phyloP scores from a whole-genome alignment of 2,113 vertebrate genomes.

The Reinhardtius hippoglossoides region DNA sequence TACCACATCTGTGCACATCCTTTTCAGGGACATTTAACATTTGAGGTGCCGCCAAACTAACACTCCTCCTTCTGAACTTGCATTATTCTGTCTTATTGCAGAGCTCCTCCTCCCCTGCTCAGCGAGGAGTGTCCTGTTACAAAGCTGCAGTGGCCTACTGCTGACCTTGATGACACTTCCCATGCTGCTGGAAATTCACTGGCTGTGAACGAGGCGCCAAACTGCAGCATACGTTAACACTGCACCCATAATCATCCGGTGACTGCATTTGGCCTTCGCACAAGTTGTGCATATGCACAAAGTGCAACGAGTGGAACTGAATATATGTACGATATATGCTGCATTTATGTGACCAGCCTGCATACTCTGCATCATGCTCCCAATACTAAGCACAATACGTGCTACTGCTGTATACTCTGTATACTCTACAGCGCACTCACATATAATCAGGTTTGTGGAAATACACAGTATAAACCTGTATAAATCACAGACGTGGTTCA shows the following conservation, averaged over 20 bases:
- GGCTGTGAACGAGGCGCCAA: constrained; percentile 59
- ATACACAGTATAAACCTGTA: constrained; percentile 30
- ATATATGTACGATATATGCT: constrained; percentile 45
- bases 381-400: constrained; percentile 55
- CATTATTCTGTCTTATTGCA: constrained; percentile 57
- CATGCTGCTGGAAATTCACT: constrained; percentile 67
- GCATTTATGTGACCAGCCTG: constrained; percentile 55
- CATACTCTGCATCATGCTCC: constrained; percentile 59
- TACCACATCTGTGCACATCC: constrained; percentile 6
- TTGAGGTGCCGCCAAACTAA: constrained; percentile 9
- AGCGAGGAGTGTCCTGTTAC: constrained; percentile 75
- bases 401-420: constrained; percentile 47
- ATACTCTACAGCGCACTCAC: constrained; percentile 43
- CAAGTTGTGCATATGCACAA: constrained; percentile 65
- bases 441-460: constrained; percentile 36
- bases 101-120: constrained; percentile 74
- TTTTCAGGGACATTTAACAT: constrained; percentile 18
- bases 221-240: constrained; percentile 51
- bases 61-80: constrained; percentile 17
- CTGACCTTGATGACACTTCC: constrained; percentile 74
- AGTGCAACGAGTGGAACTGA: constrained; percentile 58
- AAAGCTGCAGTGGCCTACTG: constrained; percentile 68
- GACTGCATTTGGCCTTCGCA: constrained; percentile 40
- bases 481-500: background rate
- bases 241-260: constrained; percentile 51